phyloP scores from a whole-genome alignment of 2,113 vertebrate species.

The Poecilia latipinna region DNA sequence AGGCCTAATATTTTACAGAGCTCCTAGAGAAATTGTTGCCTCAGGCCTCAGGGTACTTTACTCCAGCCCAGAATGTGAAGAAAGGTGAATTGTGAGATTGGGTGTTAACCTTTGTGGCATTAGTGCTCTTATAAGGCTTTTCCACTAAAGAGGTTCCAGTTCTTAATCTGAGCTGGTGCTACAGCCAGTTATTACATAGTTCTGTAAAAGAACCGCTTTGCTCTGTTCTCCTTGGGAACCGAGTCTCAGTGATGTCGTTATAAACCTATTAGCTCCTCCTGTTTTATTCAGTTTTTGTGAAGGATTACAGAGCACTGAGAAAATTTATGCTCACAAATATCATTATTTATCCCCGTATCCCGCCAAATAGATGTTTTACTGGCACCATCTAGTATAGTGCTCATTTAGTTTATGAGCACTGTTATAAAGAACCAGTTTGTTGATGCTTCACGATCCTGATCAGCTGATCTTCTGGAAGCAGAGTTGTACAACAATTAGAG shows the following conservation, averaged over 20 bases:
- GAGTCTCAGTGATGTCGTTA: background rate
- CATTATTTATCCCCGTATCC: background rate
- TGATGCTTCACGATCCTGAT: no score
- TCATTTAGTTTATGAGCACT: no score
- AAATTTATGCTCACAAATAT: background rate
- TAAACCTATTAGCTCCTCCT: background rate
- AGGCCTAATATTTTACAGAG: background rate
- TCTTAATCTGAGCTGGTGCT: background rate
- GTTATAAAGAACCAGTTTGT: no score
- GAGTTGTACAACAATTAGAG: no score
- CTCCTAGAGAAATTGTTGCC: background rate
- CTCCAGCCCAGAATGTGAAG: background rate
- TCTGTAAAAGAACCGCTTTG: background rate
- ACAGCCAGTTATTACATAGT: background rate
- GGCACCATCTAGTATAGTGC: no score
- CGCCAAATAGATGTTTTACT: no score
- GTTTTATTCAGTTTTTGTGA: background rate
- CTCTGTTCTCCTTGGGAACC: background rate
- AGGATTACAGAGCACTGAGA: background rate
- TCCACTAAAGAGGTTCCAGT: background rate
- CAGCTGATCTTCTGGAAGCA: no score
- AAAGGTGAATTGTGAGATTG: background rate
- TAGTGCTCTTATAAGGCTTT: background rate
- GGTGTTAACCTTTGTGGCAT: background rate
- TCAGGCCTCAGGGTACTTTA: background rate